Evolutionary conservation across 2,888 invertebrate species (phyloP), one percentile per base, ranked within the genome.

Genomic region (Podabrus alpinus): DNA sequence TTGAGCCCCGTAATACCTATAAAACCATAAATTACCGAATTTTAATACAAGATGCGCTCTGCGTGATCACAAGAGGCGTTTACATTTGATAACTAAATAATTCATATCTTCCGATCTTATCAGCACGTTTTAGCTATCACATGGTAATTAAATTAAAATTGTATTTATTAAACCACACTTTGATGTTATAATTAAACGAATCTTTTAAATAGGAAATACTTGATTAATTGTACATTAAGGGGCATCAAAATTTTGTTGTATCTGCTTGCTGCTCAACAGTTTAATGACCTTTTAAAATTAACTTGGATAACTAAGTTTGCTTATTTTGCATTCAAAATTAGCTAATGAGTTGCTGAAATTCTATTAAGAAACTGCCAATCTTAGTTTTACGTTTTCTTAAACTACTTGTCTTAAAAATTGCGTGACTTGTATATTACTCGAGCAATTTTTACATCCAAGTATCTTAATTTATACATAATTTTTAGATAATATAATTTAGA

Each of bases 291-390:
- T 68, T 66, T 67, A 72, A 72, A 72, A 66, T 67, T 66, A 61
- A 66, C 59, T 72, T 17, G 16, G 60, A 72, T 72, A 72, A 72
- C 67, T 67, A 25, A 72, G 60, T 72, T 68, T 72, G 25, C 61
- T 68, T 67, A 66, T 72, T 71, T 72, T 72, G 72, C 66, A 72
- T 72, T 24, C 67, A 67, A 72, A 72, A 60, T 72, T 72, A 72
- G 67, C 72, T 72, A 72, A 72, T 67, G 72, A 66, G 59, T 59
- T 61, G 59, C 21, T 24, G 71, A 71, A 66, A 66, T 71, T 71
- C 71, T 71, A 71, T 71, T 71, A 71, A 71, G 71, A 64, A 71
- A 71, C 66, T 71, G 71, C 66, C 71, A 71, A 71, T 71, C 71
- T 71, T 71, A 45, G 16, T 71, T 71, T 62, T 70, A 69, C 62